These are phyloP conservation scores for Watsonalla cultraria DNA, from an alignment of 2,888 invertebrate genomes.

Conservation along the genomic window DNA sequence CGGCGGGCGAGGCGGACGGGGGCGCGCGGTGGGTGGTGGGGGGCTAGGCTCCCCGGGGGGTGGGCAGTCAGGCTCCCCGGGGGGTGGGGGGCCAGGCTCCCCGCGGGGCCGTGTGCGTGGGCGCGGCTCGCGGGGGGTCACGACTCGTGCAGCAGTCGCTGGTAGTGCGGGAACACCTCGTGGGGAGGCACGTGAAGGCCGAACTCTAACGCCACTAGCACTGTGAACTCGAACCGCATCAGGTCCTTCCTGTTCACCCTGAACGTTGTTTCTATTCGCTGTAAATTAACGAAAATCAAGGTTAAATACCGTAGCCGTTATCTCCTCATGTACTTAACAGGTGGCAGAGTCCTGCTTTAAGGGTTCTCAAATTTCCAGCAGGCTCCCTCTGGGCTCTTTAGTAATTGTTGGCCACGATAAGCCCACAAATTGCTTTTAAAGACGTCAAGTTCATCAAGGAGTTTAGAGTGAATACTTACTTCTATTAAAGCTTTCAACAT, in stretches of 20 bases:
- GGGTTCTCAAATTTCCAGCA: no score
- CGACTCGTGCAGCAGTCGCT: constrained; percentile 94
- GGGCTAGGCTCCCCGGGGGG: constrained; percentile 51
- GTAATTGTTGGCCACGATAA: no score
- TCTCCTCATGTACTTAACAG: no score
- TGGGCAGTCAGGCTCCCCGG: constrained; percentile 33
- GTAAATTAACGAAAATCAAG: constrained; percentile 18
- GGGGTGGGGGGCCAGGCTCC: constrained; percentile 37
- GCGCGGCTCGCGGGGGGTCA: constrained; percentile 78
- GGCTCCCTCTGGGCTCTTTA: no score
- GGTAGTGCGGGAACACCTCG: constrained; percentile 97
- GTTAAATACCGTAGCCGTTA: no score
- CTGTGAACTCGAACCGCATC: constrained; percentile 94
- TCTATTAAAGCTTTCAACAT: constrained; percentile 92
- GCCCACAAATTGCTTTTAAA: no score
- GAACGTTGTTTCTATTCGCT: constrained; percentile 95
- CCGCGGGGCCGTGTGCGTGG: constrained; percentile 21
- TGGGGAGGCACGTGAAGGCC: constrained; percentile 93
- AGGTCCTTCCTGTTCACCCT: constrained; percentile 94
- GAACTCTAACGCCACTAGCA: constrained; percentile 96
- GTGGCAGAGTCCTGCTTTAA: no score
- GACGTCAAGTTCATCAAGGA: no score
- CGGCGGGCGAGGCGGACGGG: constrained; percentile 39
- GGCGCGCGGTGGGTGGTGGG: constrained; percentile 40
- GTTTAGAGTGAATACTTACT: constrained; percentile 66